A percentile compares a stretch with the other conserved stretches of the same genome.
These are phyloP conservation scores for Panagrolaimus sp. DNA, from an alignment of 1,140 invertebrate genomes.

Conservation along the genomic window DNA sequence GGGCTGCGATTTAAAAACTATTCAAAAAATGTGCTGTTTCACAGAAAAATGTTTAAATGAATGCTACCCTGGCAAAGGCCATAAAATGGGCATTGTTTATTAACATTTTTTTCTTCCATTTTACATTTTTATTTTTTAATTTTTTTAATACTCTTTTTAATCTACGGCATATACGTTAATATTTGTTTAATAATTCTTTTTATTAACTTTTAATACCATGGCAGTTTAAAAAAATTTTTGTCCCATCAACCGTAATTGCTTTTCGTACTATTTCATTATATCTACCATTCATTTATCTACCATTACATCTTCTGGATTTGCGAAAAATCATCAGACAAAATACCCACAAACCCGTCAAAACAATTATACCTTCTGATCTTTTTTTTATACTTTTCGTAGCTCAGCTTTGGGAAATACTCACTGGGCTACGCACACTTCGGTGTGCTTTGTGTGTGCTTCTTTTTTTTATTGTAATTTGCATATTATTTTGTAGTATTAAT, in stretches of 20 bases:
- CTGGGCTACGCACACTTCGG: background rate
- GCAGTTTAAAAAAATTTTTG: no score
- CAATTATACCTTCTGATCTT: background rate
- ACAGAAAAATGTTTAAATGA: background rate
- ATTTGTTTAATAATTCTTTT: no score
- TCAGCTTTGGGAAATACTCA: constrained; percentile 13
- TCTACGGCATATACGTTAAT: background rate
- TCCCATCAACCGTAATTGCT: no score
- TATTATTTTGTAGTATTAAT: background rate
- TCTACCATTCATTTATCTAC: background rate
- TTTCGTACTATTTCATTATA: no score
- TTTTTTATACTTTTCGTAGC: background rate
- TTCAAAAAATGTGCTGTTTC: constrained; percentile 6
- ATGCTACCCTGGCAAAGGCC: constrained; percentile 2
- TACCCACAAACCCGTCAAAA: no score
- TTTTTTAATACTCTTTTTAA: background rate
- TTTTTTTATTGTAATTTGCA: constrained; percentile 1
- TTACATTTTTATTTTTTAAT: background rate
- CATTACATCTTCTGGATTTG: background rate
- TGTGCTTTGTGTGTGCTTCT: background rate
- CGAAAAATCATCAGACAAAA: no score
- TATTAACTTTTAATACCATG: no score
- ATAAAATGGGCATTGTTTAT: constrained; percentile 5
- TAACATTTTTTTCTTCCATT: background rate
- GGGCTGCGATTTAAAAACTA: background rate